Conservation (phyloP, 2,888 invertebrate genomes). For the Nematopogon swammerdamellus region DNA sequence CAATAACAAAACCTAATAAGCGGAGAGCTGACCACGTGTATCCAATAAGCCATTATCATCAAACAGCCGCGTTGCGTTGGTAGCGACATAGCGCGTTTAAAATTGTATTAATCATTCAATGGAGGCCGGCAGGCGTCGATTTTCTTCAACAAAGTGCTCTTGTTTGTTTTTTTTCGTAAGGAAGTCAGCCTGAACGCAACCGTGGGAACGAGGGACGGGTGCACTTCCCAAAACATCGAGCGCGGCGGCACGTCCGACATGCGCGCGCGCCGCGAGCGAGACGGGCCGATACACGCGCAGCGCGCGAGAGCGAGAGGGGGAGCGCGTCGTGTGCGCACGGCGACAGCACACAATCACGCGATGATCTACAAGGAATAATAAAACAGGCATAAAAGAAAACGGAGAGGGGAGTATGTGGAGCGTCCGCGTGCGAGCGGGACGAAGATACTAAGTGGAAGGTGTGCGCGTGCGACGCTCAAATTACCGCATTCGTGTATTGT, state of each 20-base stretch:
- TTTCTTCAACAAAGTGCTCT: constrained; percentile 56
- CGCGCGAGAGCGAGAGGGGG: constrained; percentile 20
- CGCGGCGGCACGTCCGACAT: constrained; percentile 52
- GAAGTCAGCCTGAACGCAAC: constrained; percentile 53
- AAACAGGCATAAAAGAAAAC: constrained; percentile 56
- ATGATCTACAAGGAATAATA: constrained; percentile 58
- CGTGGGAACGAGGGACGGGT: constrained; percentile 57
- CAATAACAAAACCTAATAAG: no score
- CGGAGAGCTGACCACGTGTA: constrained; percentile 35
- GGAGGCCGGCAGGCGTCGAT: constrained; percentile 56
- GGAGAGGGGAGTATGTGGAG: constrained; percentile 37
- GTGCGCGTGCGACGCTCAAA: constrained; percentile 49
- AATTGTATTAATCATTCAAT: constrained; percentile 56
- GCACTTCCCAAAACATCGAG: constrained; percentile 60
- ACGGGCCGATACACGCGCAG: constrained; percentile 16
- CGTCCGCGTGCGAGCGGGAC: constrained; percentile 38
- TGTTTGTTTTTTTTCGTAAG: constrained; percentile 58
- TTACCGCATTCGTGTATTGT: constrained; percentile 51
- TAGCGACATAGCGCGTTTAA: constrained; percentile 47
- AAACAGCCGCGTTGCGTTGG: constrained; percentile 22
- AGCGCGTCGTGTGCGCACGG: constrained; percentile 48
- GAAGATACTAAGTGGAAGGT: constrained; percentile 24
- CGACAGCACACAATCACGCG: constrained; percentile 57
- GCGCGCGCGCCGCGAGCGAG: constrained; percentile 32
- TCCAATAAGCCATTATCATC: constrained; percentile 44